Conservation (phyloP, 2,888 invertebrate genomes). For the Diogma glabrata region DNA sequence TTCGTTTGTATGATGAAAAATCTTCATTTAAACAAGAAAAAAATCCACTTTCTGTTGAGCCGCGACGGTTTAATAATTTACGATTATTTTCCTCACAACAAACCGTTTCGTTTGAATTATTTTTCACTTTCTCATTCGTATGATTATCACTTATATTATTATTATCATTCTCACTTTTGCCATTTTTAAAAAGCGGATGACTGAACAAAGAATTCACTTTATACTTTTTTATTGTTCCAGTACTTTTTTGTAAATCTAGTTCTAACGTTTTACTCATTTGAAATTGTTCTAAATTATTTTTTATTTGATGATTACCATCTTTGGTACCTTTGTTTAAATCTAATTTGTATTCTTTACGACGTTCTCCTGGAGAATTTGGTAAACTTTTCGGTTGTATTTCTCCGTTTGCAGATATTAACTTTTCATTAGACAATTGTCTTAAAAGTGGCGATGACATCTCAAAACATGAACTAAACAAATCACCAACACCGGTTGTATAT, state of each 20-base stretch:
- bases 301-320: not conserved
- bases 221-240: constrained; percentile 35
- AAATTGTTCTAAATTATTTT: constrained; percentile 5
- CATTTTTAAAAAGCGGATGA: constrained; percentile 42
- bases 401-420: constrained; percentile 20
- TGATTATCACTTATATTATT: constrained; percentile 14
- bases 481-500: constrained; percentile 39
- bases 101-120: constrained; percentile 9
- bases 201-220: constrained; percentile 45
- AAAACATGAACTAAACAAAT: constrained; percentile 63
- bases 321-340: not conserved
- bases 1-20: constrained; percentile 38
- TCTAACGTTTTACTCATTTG: constrained; percentile 18
- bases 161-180: constrained; percentile 16
- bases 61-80: constrained; percentile 52
- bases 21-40: constrained; percentile 79
- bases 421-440: constrained; percentile 30
- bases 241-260: constrained; percentile 17
- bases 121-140: constrained; percentile 8
- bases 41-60: constrained; percentile 82
- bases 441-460: constrained; percentile 61
- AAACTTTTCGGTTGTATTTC: constrained; percentile 38
- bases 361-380: constrained; percentile 40
- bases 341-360: constrained; percentile 26
- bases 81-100: constrained; percentile 22